Conservation (phyloP, 2,888 invertebrate genomes). For the Drosophila parthenogenetica region DNA sequence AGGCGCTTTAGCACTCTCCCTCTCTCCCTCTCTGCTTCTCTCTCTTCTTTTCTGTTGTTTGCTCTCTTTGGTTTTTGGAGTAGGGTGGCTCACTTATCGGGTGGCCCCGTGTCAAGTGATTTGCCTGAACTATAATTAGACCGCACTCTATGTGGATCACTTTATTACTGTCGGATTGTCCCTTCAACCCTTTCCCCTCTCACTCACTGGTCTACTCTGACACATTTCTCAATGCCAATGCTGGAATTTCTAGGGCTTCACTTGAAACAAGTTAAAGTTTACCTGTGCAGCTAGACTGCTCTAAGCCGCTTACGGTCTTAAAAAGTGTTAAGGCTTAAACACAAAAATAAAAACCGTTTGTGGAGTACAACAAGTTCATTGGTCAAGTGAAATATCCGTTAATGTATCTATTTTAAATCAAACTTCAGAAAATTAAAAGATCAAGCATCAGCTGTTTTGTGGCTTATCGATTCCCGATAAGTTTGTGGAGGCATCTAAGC, state of each 20-base stretch:
- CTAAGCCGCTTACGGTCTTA: slow-evolving; percentile 57
- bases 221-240: slow-evolving; percentile 51
- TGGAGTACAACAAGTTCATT: slow-evolving; percentile 48
- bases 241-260: slow-evolving; percentile 54
- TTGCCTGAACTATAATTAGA: slow-evolving; percentile 66
- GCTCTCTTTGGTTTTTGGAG: not conserved
- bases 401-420: not conserved
- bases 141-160: slow-evolving; percentile 29
- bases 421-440: not conserved
- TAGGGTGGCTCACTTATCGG: slow-evolving; percentile 38
- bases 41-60: not conserved
- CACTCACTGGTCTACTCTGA: slow-evolving; percentile 18
- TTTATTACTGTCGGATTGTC: slow-evolving; percentile 15
- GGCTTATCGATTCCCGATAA: slow-evolving; percentile 4
- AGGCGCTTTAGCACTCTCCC: slow-evolving; percentile 24
- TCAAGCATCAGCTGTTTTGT: slow-evolving; percentile 46
- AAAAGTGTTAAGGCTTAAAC: slow-evolving; percentile 51
- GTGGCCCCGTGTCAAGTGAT: slow-evolving; percentile 70
- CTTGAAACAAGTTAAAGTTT: slow-evolving; percentile 55
- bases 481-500: slow-evolving; percentile 10
- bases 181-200: not conserved
- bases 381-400: slow-evolving; percentile 49
- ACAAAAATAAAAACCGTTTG: slow-evolving; percentile 14
- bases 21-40: not conserved
- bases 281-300: slow-evolving; percentile 20